A percentile compares a stretch with the other conserved stretches of the same genome.
Conservation (phyloP, 2,888 invertebrate genomes). For the Belgica antarctica region DNA sequence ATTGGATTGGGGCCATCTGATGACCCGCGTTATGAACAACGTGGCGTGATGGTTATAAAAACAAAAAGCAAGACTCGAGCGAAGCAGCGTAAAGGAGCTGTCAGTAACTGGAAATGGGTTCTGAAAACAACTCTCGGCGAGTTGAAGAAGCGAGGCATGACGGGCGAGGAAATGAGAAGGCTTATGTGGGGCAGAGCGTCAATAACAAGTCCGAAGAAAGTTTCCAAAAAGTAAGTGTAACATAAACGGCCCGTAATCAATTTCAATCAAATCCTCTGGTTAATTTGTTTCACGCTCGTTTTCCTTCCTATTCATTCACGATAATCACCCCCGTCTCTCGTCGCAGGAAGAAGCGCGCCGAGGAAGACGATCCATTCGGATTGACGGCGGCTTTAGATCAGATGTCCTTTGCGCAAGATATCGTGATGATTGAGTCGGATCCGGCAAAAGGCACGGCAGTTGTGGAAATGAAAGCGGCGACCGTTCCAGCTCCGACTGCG, state of each 20-base stretch:
- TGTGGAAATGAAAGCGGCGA: conserved; percentile 45
- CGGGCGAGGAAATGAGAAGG: conserved; percentile 79
- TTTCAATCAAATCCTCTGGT: conserved; percentile 24
- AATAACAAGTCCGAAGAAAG: conserved; percentile 79
- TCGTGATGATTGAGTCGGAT: conserved; percentile 56
- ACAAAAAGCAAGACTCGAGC: conserved; percentile 94
- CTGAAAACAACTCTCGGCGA: conserved; percentile 84
- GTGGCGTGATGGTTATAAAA: conserved; percentile 98
- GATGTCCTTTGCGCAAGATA: conserved; percentile 78
- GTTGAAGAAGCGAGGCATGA: conserved; percentile 76
- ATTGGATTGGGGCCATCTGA: conserved; percentile 84
- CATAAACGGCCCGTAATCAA: neutral
- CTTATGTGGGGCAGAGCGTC: conserved; percentile 91
- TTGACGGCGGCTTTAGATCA: conserved; percentile 68
- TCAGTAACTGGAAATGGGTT: conserved; percentile 95
- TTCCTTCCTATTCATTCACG: neutral
- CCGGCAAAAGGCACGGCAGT: conserved; percentile 38
- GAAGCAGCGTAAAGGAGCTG: conserved; percentile 91
- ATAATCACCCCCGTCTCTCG: no score
- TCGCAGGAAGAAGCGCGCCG: conserved; percentile 48
- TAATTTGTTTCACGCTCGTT: neutral
- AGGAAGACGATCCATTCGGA: conserved; percentile 53
- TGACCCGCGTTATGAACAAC: conserved; percentile 77
- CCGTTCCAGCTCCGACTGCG: conserved; percentile 32
- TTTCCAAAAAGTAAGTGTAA: conserved; percentile 58